Evolutionary conservation across 2,888 invertebrate species (phyloP).

Genomic region (Erynnis tages): DNA sequence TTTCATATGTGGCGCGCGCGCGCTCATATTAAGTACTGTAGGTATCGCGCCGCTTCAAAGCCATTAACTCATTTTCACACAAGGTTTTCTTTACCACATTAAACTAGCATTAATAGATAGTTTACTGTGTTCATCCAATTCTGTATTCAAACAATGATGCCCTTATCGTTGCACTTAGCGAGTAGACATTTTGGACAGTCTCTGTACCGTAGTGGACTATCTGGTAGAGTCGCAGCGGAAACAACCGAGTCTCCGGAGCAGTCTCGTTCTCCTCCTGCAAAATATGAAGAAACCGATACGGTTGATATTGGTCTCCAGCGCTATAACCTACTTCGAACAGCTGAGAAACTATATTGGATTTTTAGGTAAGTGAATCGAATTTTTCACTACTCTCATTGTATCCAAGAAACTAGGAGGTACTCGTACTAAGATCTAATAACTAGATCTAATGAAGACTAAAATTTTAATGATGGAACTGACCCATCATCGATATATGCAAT

Average conservation of each 20-base stretch:
- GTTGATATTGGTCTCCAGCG: constrained; percentile 45
- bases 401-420: no score
- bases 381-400: background rate
- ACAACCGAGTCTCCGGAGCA: constrained; percentile 38
- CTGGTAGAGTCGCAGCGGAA: constrained; percentile 45
- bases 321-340: constrained; percentile 43
- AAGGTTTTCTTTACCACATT: no score
- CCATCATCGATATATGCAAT: no score
- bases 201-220: constrained; percentile 49
- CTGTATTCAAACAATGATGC: background rate
- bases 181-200: constrained; percentile 46
- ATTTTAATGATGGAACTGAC: no score
- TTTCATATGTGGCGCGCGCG: no score
- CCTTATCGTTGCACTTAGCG: constrained; percentile 40
- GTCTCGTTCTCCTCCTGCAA: constrained; percentile 40
- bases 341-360: constrained; percentile 53
- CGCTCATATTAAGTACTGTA: no score
- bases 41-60: no score
- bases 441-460: no score
- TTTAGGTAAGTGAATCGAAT: constrained; percentile 47
- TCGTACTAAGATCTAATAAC: no score
- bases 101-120: no score
- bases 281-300: constrained; percentile 52
- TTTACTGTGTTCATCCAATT: no score
- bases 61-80: no score